phyloP scores from a whole-genome alignment of 2,888 invertebrate species.

The Leucoma salicis region DNA sequence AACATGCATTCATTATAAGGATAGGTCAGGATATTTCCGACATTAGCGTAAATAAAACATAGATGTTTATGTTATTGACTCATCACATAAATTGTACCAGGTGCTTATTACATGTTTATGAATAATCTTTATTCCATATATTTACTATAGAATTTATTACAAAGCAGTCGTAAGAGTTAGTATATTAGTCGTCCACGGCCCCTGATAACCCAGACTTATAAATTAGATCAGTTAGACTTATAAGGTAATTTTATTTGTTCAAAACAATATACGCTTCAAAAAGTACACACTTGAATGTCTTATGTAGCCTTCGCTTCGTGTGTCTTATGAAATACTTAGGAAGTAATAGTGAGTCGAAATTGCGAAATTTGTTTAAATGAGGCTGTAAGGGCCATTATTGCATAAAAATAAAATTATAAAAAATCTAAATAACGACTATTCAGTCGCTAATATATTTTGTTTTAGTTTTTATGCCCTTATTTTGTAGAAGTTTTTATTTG shows the following conservation, averaged over 20 bases:
- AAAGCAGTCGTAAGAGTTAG: no score
- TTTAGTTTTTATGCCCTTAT: no score
- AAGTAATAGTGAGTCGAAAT: not conserved
- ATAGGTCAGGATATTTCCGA: constrained; percentile 32
- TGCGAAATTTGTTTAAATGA: not conserved
- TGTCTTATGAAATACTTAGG: constrained; percentile 2
- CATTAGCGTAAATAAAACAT: constrained; percentile 19
- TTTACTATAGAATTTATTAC: no score
- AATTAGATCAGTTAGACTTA: no score
- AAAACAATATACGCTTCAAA: not conserved
- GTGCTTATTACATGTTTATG: no score
- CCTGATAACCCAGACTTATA: no score
- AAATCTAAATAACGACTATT: no score
- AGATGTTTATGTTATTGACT: constrained; percentile 10
- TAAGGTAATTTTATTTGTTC: not conserved
- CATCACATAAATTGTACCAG: not conserved
- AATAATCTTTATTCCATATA: no score
- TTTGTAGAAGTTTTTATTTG: no score
- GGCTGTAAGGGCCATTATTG: not conserved
- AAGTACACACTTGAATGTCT: not conserved
- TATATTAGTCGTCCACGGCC: no score
- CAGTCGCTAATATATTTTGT: no score
- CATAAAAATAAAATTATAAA: not conserved
- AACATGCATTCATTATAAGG: constrained; percentile 15
- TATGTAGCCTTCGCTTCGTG: not conserved